Conservation (phyloP, 2,113 vertebrate genomes). For the Neolamprologus toae region DNA sequence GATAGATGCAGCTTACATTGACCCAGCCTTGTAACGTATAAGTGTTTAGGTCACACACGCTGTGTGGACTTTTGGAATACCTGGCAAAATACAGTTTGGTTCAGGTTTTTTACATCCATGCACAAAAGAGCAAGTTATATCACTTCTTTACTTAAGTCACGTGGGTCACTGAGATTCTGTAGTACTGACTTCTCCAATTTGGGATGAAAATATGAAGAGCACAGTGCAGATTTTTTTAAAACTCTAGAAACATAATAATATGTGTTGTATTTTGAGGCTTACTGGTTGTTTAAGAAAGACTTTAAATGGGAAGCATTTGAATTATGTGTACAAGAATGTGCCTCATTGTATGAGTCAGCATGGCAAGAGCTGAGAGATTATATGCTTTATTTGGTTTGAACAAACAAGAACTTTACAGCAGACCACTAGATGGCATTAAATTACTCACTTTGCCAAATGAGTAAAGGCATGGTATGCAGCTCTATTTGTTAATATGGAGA, state of each 20-base stretch:
- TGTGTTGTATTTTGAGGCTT: background rate
- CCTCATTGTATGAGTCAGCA: background rate
- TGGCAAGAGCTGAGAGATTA: background rate
- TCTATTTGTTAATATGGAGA: background rate
- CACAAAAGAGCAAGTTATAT: background rate
- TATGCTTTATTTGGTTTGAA: background rate
- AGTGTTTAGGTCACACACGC: background rate
- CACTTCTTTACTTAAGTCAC: background rate
- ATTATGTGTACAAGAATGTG: background rate
- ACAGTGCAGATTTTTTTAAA: background rate
- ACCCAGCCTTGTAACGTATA: background rate
- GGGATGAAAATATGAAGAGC: background rate
- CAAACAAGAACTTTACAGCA: background rate
- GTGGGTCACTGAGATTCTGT: background rate
- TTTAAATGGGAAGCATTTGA: background rate
- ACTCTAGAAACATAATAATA: background rate
- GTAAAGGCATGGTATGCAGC: background rate
- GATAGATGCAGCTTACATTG: background rate
- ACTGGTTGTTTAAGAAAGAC: background rate
- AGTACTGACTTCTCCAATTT: background rate
- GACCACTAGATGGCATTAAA: slow-evolving; percentile 24
- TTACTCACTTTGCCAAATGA: background rate
- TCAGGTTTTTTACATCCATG: background rate
- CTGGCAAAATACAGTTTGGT: background rate
- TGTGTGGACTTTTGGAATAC: background rate